A percentile compares a stretch with the other conserved stretches of the same genome.
These are phyloP conservation scores for Dynastes tityus DNA, from an alignment of 2,888 invertebrate genomes.

Conservation along the genomic window DNA sequence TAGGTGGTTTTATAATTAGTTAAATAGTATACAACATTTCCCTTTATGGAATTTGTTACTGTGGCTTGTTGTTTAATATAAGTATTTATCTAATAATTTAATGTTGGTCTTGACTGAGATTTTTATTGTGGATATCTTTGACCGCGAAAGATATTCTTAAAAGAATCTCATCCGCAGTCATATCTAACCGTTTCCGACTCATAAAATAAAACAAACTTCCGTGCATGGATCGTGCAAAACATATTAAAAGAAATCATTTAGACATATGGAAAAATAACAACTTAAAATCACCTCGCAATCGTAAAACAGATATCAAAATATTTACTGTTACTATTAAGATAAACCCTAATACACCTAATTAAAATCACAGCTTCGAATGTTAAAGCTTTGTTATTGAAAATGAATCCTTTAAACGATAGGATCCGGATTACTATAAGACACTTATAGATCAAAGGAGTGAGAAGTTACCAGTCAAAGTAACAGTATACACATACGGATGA, in stretches of 20 bases:
- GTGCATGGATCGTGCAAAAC: neutral
- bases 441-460: neutral
- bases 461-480: neutral
- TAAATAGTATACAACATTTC: too few relatives aligned
- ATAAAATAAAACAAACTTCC: neutral
- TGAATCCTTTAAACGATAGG: neutral
- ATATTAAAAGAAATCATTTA: neutral
- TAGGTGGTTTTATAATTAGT: too few relatives aligned
- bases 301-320: constrained; percentile 6
- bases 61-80: too few relatives aligned
- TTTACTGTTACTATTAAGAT: neutral
- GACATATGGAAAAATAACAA: neutral
- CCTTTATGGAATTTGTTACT: too few relatives aligned
- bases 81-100: too few relatives aligned
- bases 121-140: too few relatives aligned
- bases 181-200: neutral
- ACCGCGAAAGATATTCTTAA: too few relatives aligned
- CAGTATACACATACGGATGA: neutral
- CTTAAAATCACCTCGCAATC: neutral
- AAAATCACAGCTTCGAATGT: neutral
- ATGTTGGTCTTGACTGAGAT: too few relatives aligned
- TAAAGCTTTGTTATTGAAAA: constrained; percentile 1
- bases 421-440: neutral
- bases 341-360: neutral
- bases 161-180: too few relatives aligned